Evolutionary conservation across 1,140 invertebrate genomes (phyloP).

Genomic region (Heliothis virescens): DNA sequence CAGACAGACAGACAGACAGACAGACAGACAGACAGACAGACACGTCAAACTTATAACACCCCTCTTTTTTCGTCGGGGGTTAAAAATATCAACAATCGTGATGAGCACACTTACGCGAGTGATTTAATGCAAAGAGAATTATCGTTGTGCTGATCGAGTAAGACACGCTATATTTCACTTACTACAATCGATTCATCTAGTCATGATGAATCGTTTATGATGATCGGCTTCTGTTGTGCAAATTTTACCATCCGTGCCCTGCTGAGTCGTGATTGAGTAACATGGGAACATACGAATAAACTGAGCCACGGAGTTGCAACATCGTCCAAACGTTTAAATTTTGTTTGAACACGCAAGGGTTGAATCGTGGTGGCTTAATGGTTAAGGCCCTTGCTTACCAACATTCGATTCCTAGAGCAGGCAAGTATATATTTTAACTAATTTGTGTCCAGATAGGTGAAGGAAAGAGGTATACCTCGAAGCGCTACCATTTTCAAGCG

Average conservation of each 20-base stretch:
- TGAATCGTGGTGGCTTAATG: too few species aligned
- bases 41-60: too few species aligned
- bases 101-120: background rate
- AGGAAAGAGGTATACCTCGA: too few species aligned
- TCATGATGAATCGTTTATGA: conserved; percentile 21
- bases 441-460: too few species aligned
- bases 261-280: conserved; percentile 25
- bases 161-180: conserved; percentile 32
- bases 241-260: conserved; percentile 31
- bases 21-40: too few species aligned
- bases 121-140: background rate
- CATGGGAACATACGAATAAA: conserved; percentile 25
- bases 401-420: too few species aligned
- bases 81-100: background rate
- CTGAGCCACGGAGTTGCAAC: conserved; percentile 18
- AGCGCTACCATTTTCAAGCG: too few species aligned
- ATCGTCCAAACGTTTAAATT: background rate
- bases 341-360: conserved; percentile 8
- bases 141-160: background rate
- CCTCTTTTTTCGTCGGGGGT: too few species aligned
- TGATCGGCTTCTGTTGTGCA: conserved; percentile 31
- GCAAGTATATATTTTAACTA: too few species aligned
- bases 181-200: conserved; percentile 19
- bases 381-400: too few species aligned
- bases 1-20: too few species aligned